phyloP scores from a whole-genome alignment of 2,888 invertebrate genomes.

The Hyposoter didymator region DNA sequence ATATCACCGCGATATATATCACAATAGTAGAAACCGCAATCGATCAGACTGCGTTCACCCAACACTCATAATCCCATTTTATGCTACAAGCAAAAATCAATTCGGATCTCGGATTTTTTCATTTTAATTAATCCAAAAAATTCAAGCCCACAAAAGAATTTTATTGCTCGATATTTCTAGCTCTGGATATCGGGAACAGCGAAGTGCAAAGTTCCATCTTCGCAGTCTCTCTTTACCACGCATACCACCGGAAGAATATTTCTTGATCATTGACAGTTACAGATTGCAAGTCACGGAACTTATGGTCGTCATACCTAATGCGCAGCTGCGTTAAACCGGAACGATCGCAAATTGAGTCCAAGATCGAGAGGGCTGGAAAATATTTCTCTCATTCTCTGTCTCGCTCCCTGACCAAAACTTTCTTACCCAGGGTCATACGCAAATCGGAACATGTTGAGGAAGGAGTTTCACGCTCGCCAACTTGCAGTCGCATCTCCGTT shows the following conservation, averaged over 20 bases:
- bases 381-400: slow-evolving; percentile 13
- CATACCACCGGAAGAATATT: not conserved
- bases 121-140: too few relatives aligned
- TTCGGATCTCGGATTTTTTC: not conserved
- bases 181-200: not conserved
- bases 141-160: not conserved
- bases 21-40: slow-evolving; percentile 7
- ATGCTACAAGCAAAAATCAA: not conserved
- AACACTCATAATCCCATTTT: slow-evolving; percentile 12
- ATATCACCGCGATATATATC: slow-evolving; percentile 24
- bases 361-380: slow-evolving; percentile 54
- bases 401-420: slow-evolving; percentile 44
- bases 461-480: slow-evolving; percentile 54
- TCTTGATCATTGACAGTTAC: slow-evolving; percentile 7
- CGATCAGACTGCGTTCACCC: slow-evolving; percentile 22
- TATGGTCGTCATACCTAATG: slow-evolving; percentile 34
- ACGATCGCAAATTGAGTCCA: slow-evolving; percentile 51
- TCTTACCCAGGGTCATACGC: slow-evolving; percentile 35
- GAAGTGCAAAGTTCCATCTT: slow-evolving; percentile 1
- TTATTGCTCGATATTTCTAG: not conserved
- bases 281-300: slow-evolving; percentile 27
- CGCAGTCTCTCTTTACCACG: not conserved
- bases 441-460: slow-evolving; percentile 17
- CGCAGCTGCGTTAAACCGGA: slow-evolving; percentile 45
- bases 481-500: slow-evolving; percentile 38